Conservation (phyloP, 2,113 vertebrate genomes). For the Sterrhoptilus dennistouni region DNA sequence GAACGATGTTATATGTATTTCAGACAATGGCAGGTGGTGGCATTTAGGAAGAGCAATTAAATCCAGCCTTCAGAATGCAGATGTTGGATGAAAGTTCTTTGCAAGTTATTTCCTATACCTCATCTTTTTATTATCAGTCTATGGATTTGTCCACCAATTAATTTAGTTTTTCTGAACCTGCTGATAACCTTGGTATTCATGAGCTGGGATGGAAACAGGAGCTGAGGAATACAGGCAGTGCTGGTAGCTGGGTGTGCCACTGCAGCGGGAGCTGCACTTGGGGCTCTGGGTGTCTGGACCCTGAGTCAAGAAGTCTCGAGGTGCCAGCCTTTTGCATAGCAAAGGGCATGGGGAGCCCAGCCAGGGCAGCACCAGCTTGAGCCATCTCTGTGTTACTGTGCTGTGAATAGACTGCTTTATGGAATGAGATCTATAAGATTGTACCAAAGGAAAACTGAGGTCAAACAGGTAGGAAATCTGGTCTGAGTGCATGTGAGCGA, state of each 20-base stretch:
- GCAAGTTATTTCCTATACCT: neutral
- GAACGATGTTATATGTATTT: neutral
- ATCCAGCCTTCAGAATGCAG: neutral
- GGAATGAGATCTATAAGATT: neutral
- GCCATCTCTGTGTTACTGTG: too few relatives aligned
- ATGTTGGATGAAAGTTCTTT: neutral
- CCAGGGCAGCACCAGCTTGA: neutral
- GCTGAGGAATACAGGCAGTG: neutral
- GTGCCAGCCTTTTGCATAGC: fast-evolving
- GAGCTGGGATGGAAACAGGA: neutral
- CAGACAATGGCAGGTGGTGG: neutral
- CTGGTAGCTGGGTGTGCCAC: fast-evolving
- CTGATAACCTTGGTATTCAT: neutral
- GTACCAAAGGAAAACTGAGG: neutral
- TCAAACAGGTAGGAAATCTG: neutral
- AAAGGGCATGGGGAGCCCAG: fast-evolving
- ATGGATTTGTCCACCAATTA: neutral
- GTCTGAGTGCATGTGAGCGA: neutral
- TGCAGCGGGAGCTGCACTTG: neutral
- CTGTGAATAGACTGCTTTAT: neutral
- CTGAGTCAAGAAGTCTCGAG: neutral
- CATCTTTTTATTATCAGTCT: neutral
- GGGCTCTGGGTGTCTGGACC: neutral
- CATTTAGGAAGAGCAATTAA: neutral
- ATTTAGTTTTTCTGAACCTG: neutral